Evolutionary conservation across 2,797 vertebrate species (phyloP).

Genomic region (Scleropages formosus): DNA sequence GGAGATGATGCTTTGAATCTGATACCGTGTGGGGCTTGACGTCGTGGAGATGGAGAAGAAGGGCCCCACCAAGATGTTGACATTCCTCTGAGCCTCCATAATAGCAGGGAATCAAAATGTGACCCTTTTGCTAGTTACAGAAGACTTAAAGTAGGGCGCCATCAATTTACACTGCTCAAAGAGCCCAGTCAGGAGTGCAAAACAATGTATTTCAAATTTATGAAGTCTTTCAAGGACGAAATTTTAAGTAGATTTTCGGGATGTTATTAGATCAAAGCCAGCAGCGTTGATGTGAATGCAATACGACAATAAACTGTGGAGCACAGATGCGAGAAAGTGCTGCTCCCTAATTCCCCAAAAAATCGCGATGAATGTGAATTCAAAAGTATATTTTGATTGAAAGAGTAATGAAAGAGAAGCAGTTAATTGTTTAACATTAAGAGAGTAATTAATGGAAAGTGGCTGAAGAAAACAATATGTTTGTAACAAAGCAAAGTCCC

Average conservation of each 20-base stretch:
- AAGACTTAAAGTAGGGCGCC: background rate
- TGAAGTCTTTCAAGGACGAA: no score
- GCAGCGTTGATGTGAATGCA: background rate
- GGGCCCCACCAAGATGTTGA: background rate
- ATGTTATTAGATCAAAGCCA: background rate
- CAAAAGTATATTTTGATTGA: constrained; percentile 9
- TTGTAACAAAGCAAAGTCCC: background rate
- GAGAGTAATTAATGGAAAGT: constrained; percentile 3
- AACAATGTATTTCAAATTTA: background rate
- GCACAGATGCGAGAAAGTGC: background rate
- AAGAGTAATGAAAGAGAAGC: background rate
- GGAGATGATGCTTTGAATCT: constrained; percentile 1
- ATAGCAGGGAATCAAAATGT: background rate
- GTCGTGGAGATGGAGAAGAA: background rate
- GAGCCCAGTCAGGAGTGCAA: background rate
- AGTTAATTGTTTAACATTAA: constrained; percentile 12
- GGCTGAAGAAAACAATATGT: background rate
- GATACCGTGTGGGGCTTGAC: background rate
- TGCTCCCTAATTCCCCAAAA: background rate
- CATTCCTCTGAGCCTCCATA: no score
- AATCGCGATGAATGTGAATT: background rate
- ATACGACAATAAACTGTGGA: background rate
- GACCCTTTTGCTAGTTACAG: background rate
- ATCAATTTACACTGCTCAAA: background rate
- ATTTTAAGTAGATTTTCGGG: background rate